Evolutionary conservation across 2,113 vertebrate genomes (phyloP), one percentile per base, ranked within the genome.

Genomic region (Bungarus multicinctus): DNA sequence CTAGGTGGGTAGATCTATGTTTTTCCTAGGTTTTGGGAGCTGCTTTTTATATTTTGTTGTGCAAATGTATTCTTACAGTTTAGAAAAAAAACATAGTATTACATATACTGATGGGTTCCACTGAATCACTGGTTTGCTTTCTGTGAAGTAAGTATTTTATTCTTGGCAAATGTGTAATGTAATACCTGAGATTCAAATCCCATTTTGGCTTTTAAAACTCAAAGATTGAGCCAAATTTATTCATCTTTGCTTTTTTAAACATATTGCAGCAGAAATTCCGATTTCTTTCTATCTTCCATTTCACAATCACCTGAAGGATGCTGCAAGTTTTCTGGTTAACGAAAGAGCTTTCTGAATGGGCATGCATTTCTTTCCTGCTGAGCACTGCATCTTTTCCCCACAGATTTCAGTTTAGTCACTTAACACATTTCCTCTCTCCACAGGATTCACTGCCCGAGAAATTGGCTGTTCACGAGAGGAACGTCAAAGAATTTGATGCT

Each of bases 381-480:
- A 81, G 34, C 34, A 22, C 34, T 43, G 34, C 74, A 39, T 22
- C 69, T 81, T 39, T 81, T 81, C 6, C 69, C 34, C 69, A 81
- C 16, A 81, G 34, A 20, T 81, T 81, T 81, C 74, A 23, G 18
- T 81, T 43, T 81, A 43, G 74, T 0, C 20, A 43, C 74, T 43
- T 43, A 81, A 9, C 34, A 43, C 18, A 81, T 81, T 92, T 86
- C 89, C 74, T 96, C 5, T 95, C 5, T 53, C 88, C 88, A 39
- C 97, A 99, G 99, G 99, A 99, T 96, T 99, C 99, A 0, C 97
- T 99, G 93, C 99, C 99, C 1, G 99, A 99, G 97, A 99, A 99
- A 96, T 97, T 99, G 97, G 99, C 99, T 60, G 98, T 99, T 88
- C 99, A 99, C 0, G 99, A 99, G 98, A 99, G 99, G 94, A 99